A percentile compares a stretch with the other conserved stretches of the same genome.
These are phyloP conservation scores for Rhagonycha lutea DNA, from an alignment of 2,888 invertebrate genomes.

Conservation along the genomic window DNA sequence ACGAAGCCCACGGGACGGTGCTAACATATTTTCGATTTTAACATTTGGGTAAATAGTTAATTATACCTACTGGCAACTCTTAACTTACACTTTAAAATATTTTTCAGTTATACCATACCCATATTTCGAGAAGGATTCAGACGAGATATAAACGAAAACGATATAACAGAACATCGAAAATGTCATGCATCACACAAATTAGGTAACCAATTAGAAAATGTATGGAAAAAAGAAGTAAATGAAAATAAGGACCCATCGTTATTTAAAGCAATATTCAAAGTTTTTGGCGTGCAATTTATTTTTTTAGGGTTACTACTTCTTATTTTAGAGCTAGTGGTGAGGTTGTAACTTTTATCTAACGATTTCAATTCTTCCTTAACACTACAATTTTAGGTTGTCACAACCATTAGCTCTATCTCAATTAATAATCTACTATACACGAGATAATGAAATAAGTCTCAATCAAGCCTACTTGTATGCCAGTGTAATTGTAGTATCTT, in stretches of 20 bases:
- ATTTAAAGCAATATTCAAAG: constrained; percentile 37
- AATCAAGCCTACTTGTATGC: constrained; percentile 77
- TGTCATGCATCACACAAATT: constrained; percentile 66
- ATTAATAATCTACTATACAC: constrained; percentile 65
- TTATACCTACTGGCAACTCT: not conserved
- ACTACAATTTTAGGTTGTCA: constrained; percentile 16
- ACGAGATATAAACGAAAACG: constrained; percentile 55
- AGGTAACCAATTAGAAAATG: constrained; percentile 66
- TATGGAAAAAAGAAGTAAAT: constrained; percentile 36
- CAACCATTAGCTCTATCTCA: constrained; percentile 55
- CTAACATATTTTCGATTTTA: constrained; percentile 30
- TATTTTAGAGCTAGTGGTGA: constrained; percentile 28
- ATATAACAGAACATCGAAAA: constrained; percentile 55
- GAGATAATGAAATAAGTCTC: constrained; percentile 50
- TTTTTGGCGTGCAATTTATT: constrained; percentile 41
- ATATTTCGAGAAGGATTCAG: constrained; percentile 55
- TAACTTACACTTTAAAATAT: constrained; percentile 2
- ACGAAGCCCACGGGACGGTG: constrained; percentile 25
- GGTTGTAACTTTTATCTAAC: not conserved
- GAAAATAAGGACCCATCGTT: constrained; percentile 36
- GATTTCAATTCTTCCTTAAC: not conserved
- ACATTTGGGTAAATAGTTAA: constrained; percentile 26
- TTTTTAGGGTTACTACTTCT: constrained; percentile 32
- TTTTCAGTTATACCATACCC: constrained; percentile 57
- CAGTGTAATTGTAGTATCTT: constrained; percentile 69